phyloP scores from a whole-genome alignment of 2,797 vertebrate species.

The Coreius guichenoti region DNA sequence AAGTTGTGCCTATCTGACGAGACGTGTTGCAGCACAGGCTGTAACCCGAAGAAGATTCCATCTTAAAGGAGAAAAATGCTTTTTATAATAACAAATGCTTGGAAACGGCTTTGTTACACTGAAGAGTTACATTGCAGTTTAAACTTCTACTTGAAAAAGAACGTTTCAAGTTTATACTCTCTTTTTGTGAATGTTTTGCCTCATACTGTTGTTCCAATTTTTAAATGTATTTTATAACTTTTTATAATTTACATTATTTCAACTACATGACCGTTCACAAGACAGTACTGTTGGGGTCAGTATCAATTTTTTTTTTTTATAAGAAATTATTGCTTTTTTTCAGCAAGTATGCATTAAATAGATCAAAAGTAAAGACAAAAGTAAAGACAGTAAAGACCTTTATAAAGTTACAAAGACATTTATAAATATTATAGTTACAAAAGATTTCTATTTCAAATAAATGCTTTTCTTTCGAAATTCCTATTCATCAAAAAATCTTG shows the following conservation, averaged over 20 bases:
- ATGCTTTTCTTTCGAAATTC: not conserved
- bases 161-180: not conserved
- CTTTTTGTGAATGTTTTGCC: not conserved
- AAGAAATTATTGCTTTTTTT: too few relatives aligned
- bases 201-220: not conserved
- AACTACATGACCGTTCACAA: not conserved
- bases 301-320: too few relatives aligned
- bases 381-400: not conserved
- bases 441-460: not conserved
- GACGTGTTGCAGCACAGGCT: constrained; percentile 82
- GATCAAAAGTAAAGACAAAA: too few relatives aligned
- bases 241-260: not conserved
- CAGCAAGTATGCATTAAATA: too few relatives aligned
- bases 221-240: not conserved
- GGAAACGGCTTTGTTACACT: constrained; percentile 53
- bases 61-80: constrained; percentile 76
- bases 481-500: not conserved
- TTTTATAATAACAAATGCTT: constrained; percentile 80
- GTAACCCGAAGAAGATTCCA: constrained; percentile 80
- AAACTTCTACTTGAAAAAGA: not conserved
- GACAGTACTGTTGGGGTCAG: not conserved
- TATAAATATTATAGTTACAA: not conserved
- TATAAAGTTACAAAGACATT: not conserved
- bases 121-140: not conserved
- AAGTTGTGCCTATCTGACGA: constrained; percentile 68